Conservation (phyloP, 2,888 invertebrate species). For the Drosophila bunnanda region DNA sequence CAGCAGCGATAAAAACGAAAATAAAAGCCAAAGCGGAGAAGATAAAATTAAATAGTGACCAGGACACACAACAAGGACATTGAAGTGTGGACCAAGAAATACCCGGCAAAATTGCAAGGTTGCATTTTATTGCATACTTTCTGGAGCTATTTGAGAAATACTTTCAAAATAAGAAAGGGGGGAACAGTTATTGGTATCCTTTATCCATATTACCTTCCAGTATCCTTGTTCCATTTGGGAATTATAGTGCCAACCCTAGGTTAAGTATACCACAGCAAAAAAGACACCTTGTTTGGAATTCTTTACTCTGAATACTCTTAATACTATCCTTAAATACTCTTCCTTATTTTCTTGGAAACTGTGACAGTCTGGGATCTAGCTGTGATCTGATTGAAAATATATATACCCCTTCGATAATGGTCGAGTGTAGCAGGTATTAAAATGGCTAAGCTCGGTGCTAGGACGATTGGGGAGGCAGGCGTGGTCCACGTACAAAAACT, state of each 20-base stretch:
- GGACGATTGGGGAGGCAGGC: constrained; percentile 42
- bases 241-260: neutral
- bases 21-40: constrained; percentile 64
- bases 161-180: too few relatives aligned
- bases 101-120: neutral
- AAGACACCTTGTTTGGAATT: neutral
- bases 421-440: neutral
- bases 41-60: constrained; percentile 78
- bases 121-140: neutral
- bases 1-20: constrained; percentile 60
- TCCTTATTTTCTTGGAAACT: too few relatives aligned
- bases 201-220: too few relatives aligned
- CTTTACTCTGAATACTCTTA: neutral
- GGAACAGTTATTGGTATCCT: too few relatives aligned
- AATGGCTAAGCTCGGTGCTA: neutral
- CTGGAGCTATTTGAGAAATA: neutral
- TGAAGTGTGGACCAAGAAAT: neutral
- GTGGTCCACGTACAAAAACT: constrained; percentile 75
- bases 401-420: neutral
- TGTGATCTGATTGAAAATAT: too few relatives aligned
- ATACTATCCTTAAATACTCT: neutral
- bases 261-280: neutral
- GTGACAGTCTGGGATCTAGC: too few relatives aligned
- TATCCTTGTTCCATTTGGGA: neutral
- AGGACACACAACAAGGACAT: constrained; percentile 9